A percentile compares a stretch with the other conserved stretches of the same genome.
Evolutionary conservation across 2,113 vertebrate species (phyloP).

Genomic region (Pangasianodon hypophthalmus): DNA sequence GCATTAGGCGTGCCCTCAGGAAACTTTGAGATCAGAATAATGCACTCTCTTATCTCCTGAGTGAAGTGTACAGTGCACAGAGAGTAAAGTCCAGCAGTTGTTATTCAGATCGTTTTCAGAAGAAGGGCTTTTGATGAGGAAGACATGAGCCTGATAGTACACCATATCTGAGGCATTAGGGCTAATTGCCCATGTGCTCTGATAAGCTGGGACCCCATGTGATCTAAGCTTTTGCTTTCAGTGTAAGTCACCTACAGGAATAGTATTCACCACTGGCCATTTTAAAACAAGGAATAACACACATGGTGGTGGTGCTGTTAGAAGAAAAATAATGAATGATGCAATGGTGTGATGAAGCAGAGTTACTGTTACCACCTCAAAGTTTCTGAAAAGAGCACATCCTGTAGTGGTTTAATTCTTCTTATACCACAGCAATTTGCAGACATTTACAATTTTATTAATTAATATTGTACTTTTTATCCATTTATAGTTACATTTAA

Average conservation of each 20-base stretch:
- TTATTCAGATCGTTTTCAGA: slow-evolving; percentile 2
- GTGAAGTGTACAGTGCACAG: slow-evolving; percentile 12
- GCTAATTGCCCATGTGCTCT: slow-evolving; percentile 56
- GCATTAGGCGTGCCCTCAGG: background rate
- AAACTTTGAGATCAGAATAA: background rate
- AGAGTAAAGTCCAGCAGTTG: slow-evolving; percentile 61
- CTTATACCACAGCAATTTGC: background rate
- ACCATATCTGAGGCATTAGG: slow-evolving; percentile 47
- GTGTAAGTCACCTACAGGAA: background rate
- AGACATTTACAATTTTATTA: background rate
- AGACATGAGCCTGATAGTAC: background rate
- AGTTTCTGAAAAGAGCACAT: background rate
- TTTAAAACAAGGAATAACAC: background rate
- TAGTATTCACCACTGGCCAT: too few relatives aligned
- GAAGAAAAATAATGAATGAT: background rate
- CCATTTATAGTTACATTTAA: background rate
- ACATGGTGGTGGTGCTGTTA: background rate
- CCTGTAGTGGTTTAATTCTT: background rate
- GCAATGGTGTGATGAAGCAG: background rate
- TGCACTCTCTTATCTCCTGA: slow-evolving; percentile 56
- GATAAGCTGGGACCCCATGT: slow-evolving; percentile 55
- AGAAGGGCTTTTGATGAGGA: slow-evolving; percentile 5
- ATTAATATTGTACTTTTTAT: background rate
- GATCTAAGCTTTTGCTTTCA: slow-evolving; percentile 29
- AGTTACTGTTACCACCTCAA: too few relatives aligned